Percentiles rank a stretch among this genome's conserved stretches.
Evolutionary conservation across 2,888 invertebrate species (phyloP).

Genomic region (Ormyrus thymus): DNA sequence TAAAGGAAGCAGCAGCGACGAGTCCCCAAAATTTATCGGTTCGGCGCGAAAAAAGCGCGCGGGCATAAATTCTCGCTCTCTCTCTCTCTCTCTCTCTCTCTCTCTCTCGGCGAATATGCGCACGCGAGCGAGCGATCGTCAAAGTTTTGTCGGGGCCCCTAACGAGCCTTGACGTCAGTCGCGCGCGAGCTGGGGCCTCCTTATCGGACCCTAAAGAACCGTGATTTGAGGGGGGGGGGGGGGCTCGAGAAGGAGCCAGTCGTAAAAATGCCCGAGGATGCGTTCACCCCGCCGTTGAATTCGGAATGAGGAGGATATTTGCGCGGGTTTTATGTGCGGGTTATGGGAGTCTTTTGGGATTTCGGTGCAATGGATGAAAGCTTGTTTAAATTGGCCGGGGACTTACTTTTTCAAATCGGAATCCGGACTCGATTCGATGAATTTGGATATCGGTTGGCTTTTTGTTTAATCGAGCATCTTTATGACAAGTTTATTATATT

Average conservation of each 20-base stretch:
- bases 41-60: slow-evolving; percentile 23
- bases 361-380: no score
- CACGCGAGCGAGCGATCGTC: slow-evolving; percentile 15
- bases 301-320: no score
- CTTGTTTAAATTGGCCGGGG: background rate
- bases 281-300: background rate
- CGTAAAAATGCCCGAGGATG: slow-evolving; percentile 5
- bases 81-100: background rate
- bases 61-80: slow-evolving; percentile 44
- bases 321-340: no score
- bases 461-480: no score
- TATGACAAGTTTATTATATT: no score
- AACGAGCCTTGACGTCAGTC: slow-evolving; percentile 50
- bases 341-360: no score
- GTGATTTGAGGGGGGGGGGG: background rate
- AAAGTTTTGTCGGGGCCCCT: slow-evolving; percentile 28
- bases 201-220: background rate
- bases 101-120: background rate
- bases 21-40: slow-evolving; percentile 52
- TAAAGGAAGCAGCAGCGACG: slow-evolving; percentile 12
- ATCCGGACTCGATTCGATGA: no score
- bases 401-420: background rate
- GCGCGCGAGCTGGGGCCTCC: background rate
- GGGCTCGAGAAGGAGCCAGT: background rate
- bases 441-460: no score